A percentile compares a stretch with the other conserved stretches of the same genome.
These are phyloP conservation scores for Microctonus aethiopoides DNA, from an alignment of 2,888 invertebrate genomes.

Conservation along the genomic window DNA sequence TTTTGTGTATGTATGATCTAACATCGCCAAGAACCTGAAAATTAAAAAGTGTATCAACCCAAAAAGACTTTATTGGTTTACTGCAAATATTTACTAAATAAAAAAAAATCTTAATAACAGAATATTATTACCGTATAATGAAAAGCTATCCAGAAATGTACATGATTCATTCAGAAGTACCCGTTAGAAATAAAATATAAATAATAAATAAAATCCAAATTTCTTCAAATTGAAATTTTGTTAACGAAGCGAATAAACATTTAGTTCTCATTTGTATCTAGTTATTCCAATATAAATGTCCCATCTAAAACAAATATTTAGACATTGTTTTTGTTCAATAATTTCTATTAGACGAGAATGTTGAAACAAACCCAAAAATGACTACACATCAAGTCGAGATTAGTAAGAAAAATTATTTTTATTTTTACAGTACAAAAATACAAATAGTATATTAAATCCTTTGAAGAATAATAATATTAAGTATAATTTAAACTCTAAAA, in stretches of 20 bases:
- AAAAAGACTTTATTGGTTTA: neutral
- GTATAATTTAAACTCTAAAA: too few relatives aligned
- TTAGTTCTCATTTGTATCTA: too few relatives aligned
- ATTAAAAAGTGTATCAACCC: conserved; percentile 43
- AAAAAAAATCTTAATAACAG: too few relatives aligned
- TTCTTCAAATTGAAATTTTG: too few relatives aligned
- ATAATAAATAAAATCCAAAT: too few relatives aligned
- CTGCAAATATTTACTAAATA: neutral
- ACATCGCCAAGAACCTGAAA: conserved; percentile 43
- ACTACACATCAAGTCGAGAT: neutral
- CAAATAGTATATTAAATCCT: neutral
- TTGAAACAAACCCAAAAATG: too few relatives aligned
- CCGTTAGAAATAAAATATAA: neutral
- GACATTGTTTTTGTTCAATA: too few relatives aligned
- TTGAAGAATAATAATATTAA: neutral
- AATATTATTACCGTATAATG: neutral
- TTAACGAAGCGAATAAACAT: too few relatives aligned
- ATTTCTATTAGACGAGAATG: too few relatives aligned
- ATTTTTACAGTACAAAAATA: neutral
- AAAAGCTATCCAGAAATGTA: neutral
- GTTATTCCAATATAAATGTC: too few relatives aligned
- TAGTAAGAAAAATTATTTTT: neutral
- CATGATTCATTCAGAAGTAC: neutral
- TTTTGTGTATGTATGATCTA: conserved; percentile 15
- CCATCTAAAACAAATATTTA: too few relatives aligned